Base-by-base conservation (phyloP, 2,113 vertebrate species). In the Passer montanus region DNA sequence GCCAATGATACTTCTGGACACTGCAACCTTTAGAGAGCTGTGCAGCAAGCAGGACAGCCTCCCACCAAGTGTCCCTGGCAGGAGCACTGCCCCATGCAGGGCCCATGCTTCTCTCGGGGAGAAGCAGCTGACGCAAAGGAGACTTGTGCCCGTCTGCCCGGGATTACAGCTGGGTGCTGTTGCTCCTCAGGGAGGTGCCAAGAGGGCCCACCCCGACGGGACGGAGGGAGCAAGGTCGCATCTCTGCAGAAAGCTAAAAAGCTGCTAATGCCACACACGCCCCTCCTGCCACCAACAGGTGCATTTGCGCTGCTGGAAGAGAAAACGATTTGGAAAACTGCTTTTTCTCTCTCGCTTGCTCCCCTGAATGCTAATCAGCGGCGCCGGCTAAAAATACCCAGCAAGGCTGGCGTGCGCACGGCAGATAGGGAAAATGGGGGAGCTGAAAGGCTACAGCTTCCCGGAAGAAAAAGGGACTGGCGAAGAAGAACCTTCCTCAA, bases 321-420 rank as follows among this genome's bases (percentile, higher is more conserved):
- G 41, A 83, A 59, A 85, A 64, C 2, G 12, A 78, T 62, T 82
- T 69, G 41, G 53, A 87, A 91, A 89, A 69, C 7, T 15, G 63
- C 74, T 78, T 87, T 74, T 89, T 79, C 58, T 86, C 43, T 30
- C 59, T 74, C 11, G 4, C 67, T 86, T 74, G 68, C 88, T 97
- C 50, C 72, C 46, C 55, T 92, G 96, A 93, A 97, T 97, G 85
- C 79, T 97, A 93, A 97, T 93, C 88, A 93, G 92, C 14, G 6
- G 55, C 39, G 33, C 55, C 4, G 2, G 83, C 96, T 97, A 96
- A 97, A 96, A 97, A 97, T 97, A 96, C 26, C 53, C 67, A 33
- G 55, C n/a, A 53, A 80, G 50, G 55, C 79, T 90, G 77, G 77
- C 15, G 30, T 82, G 88, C 13, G 10, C 87, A 75, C 62, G 7